Evolutionary conservation across 2,888 invertebrate species (phyloP).

Genomic region (Yponomeuta plumbellus): DNA sequence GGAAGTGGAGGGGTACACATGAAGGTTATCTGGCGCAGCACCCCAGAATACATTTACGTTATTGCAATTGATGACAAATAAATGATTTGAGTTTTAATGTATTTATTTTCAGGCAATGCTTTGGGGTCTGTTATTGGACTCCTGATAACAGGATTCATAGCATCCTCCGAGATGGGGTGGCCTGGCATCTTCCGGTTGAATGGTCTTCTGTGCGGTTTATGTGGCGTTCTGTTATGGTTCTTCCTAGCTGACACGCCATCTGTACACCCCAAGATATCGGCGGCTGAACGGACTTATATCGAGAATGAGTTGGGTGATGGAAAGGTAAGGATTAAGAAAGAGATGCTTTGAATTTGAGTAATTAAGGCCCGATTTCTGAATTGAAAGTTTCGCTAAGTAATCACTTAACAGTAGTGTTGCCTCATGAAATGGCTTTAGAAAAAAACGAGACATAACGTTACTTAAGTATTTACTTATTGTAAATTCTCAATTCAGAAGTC

Average conservation of each 20-base stretch:
- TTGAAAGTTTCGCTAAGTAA: too few relatives aligned
- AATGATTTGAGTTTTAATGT: too few relatives aligned
- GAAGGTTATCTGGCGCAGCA: too few relatives aligned
- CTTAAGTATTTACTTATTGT: too few relatives aligned
- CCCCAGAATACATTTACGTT: too few relatives aligned
- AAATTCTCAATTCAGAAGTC: too few relatives aligned
- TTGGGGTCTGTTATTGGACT: slow-evolving; percentile 86
- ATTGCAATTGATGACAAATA: too few relatives aligned
- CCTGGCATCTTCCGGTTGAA: slow-evolving; percentile 86
- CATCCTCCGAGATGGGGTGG: slow-evolving; percentile 83
- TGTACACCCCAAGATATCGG: slow-evolving; percentile 78
- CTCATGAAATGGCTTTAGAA: too few relatives aligned
- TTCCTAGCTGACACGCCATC: slow-evolving; percentile 81
- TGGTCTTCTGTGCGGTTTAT: slow-evolving; percentile 77
- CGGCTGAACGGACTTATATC: slow-evolving; percentile 81
- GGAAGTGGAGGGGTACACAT: too few relatives aligned
- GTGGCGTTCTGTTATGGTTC: slow-evolving; percentile 73
- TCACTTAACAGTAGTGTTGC: too few relatives aligned
- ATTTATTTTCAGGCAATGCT: slow-evolving; percentile 76
- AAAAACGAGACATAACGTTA: too few relatives aligned
- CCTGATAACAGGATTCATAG: slow-evolving; percentile 83
- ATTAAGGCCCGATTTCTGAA: too few relatives aligned
- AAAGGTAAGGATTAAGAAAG: slow-evolving; percentile 32
- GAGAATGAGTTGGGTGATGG: slow-evolving; percentile 63
- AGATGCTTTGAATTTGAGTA: not conserved